Evolutionary conservation across 2,888 invertebrate species (phyloP).

Genomic region (Nomada lathburiana): DNA sequence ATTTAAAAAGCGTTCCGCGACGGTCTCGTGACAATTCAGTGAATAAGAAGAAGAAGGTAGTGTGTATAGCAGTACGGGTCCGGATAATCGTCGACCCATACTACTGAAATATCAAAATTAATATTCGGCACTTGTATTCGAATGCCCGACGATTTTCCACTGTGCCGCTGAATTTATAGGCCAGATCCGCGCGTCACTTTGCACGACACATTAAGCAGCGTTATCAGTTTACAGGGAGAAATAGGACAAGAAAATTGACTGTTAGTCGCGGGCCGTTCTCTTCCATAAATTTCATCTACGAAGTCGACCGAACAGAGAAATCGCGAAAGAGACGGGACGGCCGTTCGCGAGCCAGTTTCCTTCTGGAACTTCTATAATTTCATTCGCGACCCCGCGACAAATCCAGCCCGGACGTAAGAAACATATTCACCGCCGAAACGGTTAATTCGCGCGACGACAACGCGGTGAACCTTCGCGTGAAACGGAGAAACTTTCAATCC

Average conservation of each 20-base stretch:
- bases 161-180: neutral
- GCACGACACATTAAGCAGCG: constrained; percentile 2
- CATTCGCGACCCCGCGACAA: constrained; percentile 43
- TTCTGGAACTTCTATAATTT: constrained; percentile 48
- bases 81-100: neutral
- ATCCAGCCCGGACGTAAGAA: constrained; percentile 52
- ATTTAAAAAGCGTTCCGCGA: no score
- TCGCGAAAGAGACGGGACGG: neutral
- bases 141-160: neutral
- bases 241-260: constrained; percentile 34
- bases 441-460: constrained; percentile 43
- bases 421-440: constrained; percentile 52
- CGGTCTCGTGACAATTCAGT: neutral
- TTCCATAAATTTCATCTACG: constrained; percentile 24
- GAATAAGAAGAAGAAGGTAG: neutral
- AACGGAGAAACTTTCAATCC: constrained; percentile 43
- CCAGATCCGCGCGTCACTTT: neutral
- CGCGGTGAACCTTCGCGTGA: neutral
- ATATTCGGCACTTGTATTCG: no score
- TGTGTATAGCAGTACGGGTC: neutral
- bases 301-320: constrained; percentile 35
- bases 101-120: neutral
- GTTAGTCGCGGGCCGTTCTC: constrained; percentile 5
- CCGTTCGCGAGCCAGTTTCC: neutral
- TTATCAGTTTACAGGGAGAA: constrained; percentile 14